Base-by-base conservation (phyloP, 2,113 vertebrate species). In the Ammodytes marinus region DNA sequence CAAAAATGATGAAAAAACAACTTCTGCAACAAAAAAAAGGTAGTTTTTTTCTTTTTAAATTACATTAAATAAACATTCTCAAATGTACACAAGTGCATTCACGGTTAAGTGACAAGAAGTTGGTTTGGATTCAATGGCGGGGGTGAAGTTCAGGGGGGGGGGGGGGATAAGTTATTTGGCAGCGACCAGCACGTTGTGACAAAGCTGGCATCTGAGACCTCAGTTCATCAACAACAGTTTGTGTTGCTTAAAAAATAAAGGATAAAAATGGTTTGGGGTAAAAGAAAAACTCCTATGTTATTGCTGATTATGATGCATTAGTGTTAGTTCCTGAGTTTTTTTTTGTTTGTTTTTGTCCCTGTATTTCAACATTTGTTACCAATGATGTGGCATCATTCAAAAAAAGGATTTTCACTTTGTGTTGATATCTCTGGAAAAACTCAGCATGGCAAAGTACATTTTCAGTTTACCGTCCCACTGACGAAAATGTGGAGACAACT, bases 61-160 rank as follows among this genome's bases (percentile, higher is more conserved):
- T 69, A 91, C 61, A 77, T 86, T 90, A 91, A 92, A 91, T 90
- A 91, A 81, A 71, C 14, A 66, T 87, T 90, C 89, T 90, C 87
- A 90, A 88, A 85, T 92, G 3, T 89, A 90, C 88, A 91, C 87
- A 91, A 87, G 91, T 89, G 88, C 86, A 84, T 80, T 77, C n/a
- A 46, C 2, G 55, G 50, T 75, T 69, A 76, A 73, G 75, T 42
- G 74, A 78, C 70, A 77, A 83, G 74, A 60, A 68, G 89, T 87
- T 86, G 83, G 79, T 86, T 90, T 91, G 77, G 85, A 90, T 90
- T 90, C 76, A 73, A 61, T n/a, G 84, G 87, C 14, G 15, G 61
- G 8, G n/a, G 27, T 27, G 27, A 27, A 27, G 27, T 27, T 27
- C 27, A 27, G 5, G 46, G 0, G 11, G 19, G 43, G 42, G 42